These are phyloP conservation scores for Sebastes goodei DNA, from an alignment of 2,797 vertebrate genomes.

Conservation along the genomic window DNA sequence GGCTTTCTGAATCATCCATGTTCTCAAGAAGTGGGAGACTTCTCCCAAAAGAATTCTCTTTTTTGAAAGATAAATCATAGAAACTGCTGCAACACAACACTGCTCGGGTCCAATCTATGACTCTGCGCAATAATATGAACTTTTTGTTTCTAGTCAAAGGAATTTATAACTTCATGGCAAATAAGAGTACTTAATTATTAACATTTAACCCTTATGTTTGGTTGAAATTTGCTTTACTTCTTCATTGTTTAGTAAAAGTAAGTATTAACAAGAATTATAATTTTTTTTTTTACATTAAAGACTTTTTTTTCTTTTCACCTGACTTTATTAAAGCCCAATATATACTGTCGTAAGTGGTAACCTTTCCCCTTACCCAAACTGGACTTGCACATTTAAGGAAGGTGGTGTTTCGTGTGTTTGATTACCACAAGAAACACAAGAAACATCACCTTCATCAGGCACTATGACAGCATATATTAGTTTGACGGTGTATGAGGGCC, in stretches of 20 bases:
- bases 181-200: background rate
- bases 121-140: background rate
- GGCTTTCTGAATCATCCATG: constrained; percentile 53
- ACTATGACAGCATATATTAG: too few relatives aligned
- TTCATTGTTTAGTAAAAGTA: background rate
- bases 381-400: too few relatives aligned
- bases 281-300: too few relatives aligned
- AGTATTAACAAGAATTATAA: too few relatives aligned
- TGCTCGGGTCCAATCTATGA: background rate
- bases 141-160: background rate
- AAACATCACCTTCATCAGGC: too few relatives aligned
- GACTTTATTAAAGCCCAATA: too few relatives aligned
- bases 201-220: background rate
- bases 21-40: constrained; percentile 17
- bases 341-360: too few relatives aligned
- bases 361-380: too few relatives aligned
- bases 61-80: background rate
- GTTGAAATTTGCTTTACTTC: background rate
- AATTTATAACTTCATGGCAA: background rate
- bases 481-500: too few relatives aligned
- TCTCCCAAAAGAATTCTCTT: background rate
- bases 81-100: background rate
- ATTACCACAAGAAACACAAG: too few relatives aligned
- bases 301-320: too few relatives aligned
- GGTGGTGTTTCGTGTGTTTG: too few relatives aligned